Evolutionary conservation across 2,888 invertebrate species (phyloP).

Genomic region (Scaptomyza polygonia): DNA sequence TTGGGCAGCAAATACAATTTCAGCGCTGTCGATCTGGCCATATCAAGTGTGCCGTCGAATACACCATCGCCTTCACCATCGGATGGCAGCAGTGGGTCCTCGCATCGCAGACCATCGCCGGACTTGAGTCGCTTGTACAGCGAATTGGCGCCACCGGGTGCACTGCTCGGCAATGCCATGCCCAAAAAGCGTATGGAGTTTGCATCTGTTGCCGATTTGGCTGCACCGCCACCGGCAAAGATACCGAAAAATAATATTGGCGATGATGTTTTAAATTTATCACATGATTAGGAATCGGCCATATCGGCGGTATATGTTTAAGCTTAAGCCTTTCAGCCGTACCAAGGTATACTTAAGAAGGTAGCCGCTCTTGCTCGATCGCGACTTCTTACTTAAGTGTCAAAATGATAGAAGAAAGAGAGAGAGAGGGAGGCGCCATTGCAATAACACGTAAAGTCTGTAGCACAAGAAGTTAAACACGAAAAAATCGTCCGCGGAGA

Average conservation of each 20-base stretch:
- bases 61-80: slow-evolving; percentile 82
- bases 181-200: slow-evolving; percentile 85
- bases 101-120: slow-evolving; percentile 82
- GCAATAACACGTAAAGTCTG: too few relatives aligned
- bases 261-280: slow-evolving; percentile 83
- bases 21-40: slow-evolving; percentile 84
- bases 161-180: slow-evolving; percentile 57
- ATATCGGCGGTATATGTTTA: slow-evolving; percentile 15
- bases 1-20: slow-evolving; percentile 83
- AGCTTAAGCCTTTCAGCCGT: too few relatives aligned
- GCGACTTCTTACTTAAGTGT: too few relatives aligned
- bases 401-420: too few relatives aligned
- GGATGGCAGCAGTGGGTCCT: slow-evolving; percentile 81
- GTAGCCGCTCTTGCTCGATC: too few relatives aligned
- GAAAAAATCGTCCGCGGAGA: too few relatives aligned
- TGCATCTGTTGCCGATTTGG: slow-evolving; percentile 84
- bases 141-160: slow-evolving; percentile 78
- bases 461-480: too few relatives aligned
- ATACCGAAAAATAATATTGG: slow-evolving; percentile 86
- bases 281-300: slow-evolving; percentile 77
- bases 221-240: slow-evolving; percentile 86
- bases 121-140: slow-evolving; percentile 83
- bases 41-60: slow-evolving; percentile 84
- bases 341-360: too few relatives aligned
- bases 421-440: too few relatives aligned